Base-by-base conservation (phyloP, 2,888 invertebrate genomes). In the Carterocephalus palaemon region DNA sequence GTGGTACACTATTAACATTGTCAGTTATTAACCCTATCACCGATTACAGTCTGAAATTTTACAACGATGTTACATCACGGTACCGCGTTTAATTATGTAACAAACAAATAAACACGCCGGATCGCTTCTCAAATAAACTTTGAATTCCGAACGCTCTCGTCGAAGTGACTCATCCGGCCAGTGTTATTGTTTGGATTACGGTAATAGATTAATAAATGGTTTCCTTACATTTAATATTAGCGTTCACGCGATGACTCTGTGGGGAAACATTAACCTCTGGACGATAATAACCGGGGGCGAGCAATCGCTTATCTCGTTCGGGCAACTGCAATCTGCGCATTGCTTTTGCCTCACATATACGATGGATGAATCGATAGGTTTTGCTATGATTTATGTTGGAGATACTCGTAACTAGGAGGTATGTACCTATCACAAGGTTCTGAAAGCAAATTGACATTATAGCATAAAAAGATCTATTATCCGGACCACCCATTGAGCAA, bases 221-320 rank as follows among this genome's bases (percentile, higher is more conserved):
- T 50, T 50, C 48, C 37, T 46, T 45, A 20, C 23, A n/a, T 48
- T 40, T 46, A 52, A 50, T 48, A 48, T 48, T 48, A 45, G 48
- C 40, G 24, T 34, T 48, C 51, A 51, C 46, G 48, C 33, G 43
- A 19, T 19, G 38, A 38, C 13, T 36, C 43, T 46, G 32, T 37
- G 46, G 37, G 24, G 46, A 37, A 49, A 54, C 49, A 54, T 54
- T 54, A 54, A 52, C 52, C 49, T 48, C 37, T 41, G 26, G 32
- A 41, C 33, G 4, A 33, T 41, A 41, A 41, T 41, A 41, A 41
- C 41, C 15, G 13, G 20, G 24, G 12, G 12, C 19, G 17, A 13
- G n/a, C 32, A 15, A 12, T 23, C 26, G 19, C 23, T 33, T 41
- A 41, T 41, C 40, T 40, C 12, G 7, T 9, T n/a, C 2, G 10